A percentile compares a stretch with the other conserved stretches of the same genome.
phyloP scores from a whole-genome alignment of 92 coral and sea anemone species.

The Parazoanthus atlanticus region DNA sequence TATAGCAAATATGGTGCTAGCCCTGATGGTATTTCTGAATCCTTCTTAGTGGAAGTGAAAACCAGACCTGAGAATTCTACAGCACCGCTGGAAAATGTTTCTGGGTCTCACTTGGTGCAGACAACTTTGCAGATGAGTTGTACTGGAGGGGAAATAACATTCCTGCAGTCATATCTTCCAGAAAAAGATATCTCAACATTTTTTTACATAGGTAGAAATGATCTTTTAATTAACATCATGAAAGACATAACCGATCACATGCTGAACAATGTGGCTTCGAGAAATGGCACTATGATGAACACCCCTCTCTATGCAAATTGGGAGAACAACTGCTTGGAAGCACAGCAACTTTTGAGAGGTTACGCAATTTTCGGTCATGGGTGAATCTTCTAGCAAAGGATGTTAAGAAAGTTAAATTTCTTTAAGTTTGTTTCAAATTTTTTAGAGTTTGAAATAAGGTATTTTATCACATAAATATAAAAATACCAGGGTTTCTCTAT shows the following conservation, averaged over 20 bases:
- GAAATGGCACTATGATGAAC: slow-evolving; percentile 62
- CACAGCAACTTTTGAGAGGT: slow-evolving; percentile 45
- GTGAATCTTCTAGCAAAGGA: slow-evolving; percentile 39
- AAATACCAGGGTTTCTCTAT: too few relatives aligned
- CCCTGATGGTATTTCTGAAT: slow-evolving; percentile 44
- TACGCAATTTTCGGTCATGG: slow-evolving; percentile 50
- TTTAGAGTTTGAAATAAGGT: background rate
- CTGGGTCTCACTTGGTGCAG: slow-evolving; percentile 47
- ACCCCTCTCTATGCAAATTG: slow-evolving; percentile 24
- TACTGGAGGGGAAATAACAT: slow-evolving; percentile 35
- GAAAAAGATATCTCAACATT: slow-evolving; percentile 46
- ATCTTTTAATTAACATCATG: slow-evolving; percentile 47
- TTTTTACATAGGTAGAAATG: slow-evolving; percentile 49
- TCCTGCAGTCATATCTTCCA: slow-evolving; percentile 52
- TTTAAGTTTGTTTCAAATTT: background rate
- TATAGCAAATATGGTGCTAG: slow-evolving; percentile 53
- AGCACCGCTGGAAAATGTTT: slow-evolving; percentile 19
- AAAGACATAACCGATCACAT: slow-evolving; percentile 53
- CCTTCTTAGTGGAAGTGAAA: slow-evolving; percentile 51
- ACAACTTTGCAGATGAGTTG: slow-evolving; percentile 49
- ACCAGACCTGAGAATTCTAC: slow-evolving; percentile 33
- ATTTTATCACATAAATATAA: background rate
- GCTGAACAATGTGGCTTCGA: slow-evolving; percentile 21
- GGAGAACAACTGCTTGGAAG: slow-evolving; percentile 48
- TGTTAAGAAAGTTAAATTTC: slow-evolving; percentile 32